Evolutionary conservation across 92 coral and sea anemone genomes (phyloP), one percentile per base, ranked within the genome.

Genomic region (Epizoanthus stellaris): DNA sequence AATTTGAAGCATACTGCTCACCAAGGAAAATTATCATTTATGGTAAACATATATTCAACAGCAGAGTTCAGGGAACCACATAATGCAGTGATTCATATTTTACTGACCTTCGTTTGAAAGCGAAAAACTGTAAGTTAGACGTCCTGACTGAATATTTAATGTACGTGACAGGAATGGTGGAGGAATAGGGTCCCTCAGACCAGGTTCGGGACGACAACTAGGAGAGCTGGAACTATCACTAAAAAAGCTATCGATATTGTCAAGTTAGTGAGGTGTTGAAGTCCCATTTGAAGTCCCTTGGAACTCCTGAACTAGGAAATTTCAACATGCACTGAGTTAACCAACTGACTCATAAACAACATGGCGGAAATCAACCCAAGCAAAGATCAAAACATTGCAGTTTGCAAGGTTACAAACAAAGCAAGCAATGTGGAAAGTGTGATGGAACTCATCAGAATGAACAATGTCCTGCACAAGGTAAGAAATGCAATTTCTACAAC

Each of bases 391-490:
- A 40, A 23, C 25, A 23, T 63, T 62, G 39, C 63, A 66, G 67
- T 43, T 45, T 34, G 36, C 57, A 34, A 67, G 38, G 75, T 43
- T 57, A 12, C 59, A 73, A 74, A 59, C 75, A 72, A 70, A 20
- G 16, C 25, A 57, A 68, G 66, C 68, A 43, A 65, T 63, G 79
- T 53, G 36, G 54, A 21, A 70, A 65, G 67, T 76, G 67, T 85
- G 74, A 72, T 36, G 15, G 56, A n/a, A 40, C 43, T 13, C 85
- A 85, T 62, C 71, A 59, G 43, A 86, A 80, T 20, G 76, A 85
- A 52, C 25, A 57, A 47, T 79, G 85, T 56, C 85, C 85, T 14
- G 89, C 89, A 19, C 47, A 66, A 63, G 89, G 89, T 54, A 86
- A 86, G 66, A 77, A 54, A 47, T 86, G 85, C 34, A 86, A 79